phyloP scores from a whole-genome alignment of 2,797 vertebrate species.

The Girardinus metallicus region DNA sequence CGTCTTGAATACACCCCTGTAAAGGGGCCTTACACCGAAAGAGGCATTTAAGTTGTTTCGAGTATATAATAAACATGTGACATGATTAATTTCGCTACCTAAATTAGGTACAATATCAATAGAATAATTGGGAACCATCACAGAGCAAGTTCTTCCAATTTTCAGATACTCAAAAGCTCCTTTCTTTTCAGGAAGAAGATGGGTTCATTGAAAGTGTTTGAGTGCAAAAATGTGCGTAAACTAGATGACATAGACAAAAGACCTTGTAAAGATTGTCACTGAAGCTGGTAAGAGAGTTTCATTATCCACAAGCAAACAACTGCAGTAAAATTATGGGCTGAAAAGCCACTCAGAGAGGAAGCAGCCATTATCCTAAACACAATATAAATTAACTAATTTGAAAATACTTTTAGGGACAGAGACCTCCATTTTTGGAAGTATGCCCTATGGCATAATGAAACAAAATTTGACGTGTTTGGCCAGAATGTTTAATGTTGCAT shows the following conservation, averaged over 20 bases:
- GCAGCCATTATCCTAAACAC: neutral
- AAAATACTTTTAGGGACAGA: neutral
- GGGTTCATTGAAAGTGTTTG: neutral
- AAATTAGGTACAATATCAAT: too few relatives aligned
- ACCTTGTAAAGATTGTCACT: too few relatives aligned
- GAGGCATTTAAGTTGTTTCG: slow-evolving; percentile 19
- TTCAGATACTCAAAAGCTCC: neutral
- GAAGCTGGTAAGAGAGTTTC: neutral
- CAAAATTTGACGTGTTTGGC: neutral
- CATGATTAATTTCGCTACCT: neutral
- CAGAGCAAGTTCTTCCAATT: neutral
- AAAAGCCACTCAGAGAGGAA: neutral
- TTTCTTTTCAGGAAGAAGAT: neutral
- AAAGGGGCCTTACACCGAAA: slow-evolving; percentile 34
- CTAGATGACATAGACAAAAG: neutral
- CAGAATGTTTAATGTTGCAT: neutral
- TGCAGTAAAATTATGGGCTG: neutral
- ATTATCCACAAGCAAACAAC: neutral
- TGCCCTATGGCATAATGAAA: neutral
- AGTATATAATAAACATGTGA: slow-evolving; percentile 10
- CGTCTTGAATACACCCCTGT: slow-evolving; percentile 12
- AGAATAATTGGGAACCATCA: neutral
- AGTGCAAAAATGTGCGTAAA: neutral
- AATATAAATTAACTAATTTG: neutral
- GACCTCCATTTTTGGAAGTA: neutral